These are phyloP conservation scores for Hemiscyllium ocellatum DNA, from an alignment of 2,113 vertebrate genomes.

Conservation along the genomic window DNA sequence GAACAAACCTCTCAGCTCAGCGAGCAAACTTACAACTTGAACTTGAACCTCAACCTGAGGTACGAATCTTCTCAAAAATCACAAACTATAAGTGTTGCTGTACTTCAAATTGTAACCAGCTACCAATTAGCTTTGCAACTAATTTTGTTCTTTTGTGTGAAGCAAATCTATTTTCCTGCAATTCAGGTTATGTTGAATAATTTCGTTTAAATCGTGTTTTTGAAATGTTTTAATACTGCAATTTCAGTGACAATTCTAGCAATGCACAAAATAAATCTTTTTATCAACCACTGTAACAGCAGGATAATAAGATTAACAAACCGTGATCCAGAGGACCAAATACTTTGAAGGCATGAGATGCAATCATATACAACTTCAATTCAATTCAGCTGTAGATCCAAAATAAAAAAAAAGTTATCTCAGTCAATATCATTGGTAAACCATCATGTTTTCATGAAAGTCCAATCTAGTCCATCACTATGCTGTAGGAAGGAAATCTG, in stretches of 20 bases:
- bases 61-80: too few relatives aligned
- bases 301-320: neutral
- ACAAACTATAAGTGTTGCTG: neutral
- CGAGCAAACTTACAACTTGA: too few relatives aligned
- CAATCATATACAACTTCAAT: neutral
- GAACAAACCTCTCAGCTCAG: too few relatives aligned
- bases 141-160: neutral
- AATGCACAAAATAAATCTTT: neutral
- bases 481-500: too few relatives aligned
- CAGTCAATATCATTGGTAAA: too few relatives aligned
- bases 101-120: too few relatives aligned
- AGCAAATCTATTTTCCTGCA: neutral
- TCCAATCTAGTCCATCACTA: too few relatives aligned
- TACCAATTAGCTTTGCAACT: neutral
- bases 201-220: neutral
- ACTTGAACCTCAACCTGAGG: too few relatives aligned
- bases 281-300: neutral
- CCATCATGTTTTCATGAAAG: too few relatives aligned
- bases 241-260: neutral
- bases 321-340: neutral
- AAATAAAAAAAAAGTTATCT: too few relatives aligned
- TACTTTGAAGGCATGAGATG: neutral
- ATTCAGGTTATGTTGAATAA: neutral
- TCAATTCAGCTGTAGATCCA: too few relatives aligned
- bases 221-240: neutral